Conservation (phyloP, 2,797 vertebrate genomes). For the Calcarius lapponicus region DNA sequence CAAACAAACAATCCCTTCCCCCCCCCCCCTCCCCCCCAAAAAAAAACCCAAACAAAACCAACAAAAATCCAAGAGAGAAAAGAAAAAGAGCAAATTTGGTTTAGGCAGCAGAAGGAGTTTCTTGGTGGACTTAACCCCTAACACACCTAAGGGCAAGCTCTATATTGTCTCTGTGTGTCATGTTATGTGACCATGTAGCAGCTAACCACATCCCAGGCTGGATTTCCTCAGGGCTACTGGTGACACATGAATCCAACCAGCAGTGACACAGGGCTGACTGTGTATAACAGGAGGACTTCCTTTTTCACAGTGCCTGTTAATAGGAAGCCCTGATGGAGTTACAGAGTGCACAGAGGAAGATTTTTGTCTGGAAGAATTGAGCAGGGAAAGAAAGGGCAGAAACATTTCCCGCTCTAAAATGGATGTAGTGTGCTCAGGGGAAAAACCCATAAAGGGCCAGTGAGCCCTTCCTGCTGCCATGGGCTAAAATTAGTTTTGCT, state of each 20-base stretch:
- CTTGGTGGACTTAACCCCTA: constrained; percentile 28
- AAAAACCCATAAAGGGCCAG: neutral
- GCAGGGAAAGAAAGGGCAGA: neutral
- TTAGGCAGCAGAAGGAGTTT: constrained; percentile 18
- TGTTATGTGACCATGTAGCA: accelerated
- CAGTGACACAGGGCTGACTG: neutral
- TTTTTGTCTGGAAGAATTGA: neutral
- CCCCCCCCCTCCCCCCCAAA: no score
- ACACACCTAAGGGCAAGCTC: neutral
- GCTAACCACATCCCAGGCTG: neutral
- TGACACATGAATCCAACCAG: neutral
- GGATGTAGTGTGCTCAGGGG: neutral
- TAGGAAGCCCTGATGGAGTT: constrained; percentile 11
- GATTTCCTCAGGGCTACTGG: neutral
- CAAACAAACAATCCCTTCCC: neutral
- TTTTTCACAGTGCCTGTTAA: neutral
- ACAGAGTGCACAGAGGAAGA: neutral
- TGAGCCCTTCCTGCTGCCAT: neutral
- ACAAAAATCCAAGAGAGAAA: neutral
- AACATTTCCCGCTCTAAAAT: neutral
- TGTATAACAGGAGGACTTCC: constrained; percentile 18
- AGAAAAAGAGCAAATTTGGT: neutral
- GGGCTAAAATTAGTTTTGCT: neutral
- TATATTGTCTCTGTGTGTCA: neutral
- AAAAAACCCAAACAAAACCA: neutral